phyloP scores from a whole-genome alignment of 2,797 vertebrate genomes.

The Cuculus canorus region DNA sequence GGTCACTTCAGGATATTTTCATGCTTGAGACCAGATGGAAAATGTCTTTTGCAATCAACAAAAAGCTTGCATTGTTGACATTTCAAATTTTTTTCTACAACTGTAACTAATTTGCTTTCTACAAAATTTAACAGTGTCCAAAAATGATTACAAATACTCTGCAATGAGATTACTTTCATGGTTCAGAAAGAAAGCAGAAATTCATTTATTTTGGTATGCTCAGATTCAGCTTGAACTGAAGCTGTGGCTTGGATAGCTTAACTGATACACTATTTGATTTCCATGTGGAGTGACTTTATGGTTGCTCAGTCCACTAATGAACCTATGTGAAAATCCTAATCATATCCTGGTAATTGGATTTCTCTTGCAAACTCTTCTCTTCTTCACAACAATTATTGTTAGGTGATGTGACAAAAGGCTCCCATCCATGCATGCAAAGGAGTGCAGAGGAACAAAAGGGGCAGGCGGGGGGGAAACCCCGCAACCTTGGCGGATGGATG shows the following conservation, averaged over 20 bases:
- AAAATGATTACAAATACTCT: conserved; percentile 64
- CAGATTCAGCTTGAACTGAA: neutral
- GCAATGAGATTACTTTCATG: conserved; percentile 55
- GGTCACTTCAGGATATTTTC: conserved; percentile 66
- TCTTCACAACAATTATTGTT: neutral
- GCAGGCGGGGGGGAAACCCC: neutral
- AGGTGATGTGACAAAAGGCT: neutral
- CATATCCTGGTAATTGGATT: neutral
- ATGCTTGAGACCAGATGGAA: conserved; percentile 65
- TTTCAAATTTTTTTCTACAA: conserved; percentile 51
- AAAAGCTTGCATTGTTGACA: conserved; percentile 56
- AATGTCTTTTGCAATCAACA: conserved; percentile 63
- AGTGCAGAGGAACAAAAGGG: neutral
- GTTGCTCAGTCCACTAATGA: neutral
- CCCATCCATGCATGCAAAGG: neutral
- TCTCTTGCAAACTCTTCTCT: neutral
- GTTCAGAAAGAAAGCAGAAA: conserved; percentile 43
- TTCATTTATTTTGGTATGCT: neutral
- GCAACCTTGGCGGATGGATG: neutral
- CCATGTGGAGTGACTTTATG: neutral
- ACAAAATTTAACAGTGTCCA: conserved; percentile 50
- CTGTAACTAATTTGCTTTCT: conserved; percentile 68
- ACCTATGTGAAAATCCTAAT: neutral
- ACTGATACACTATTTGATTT: neutral
- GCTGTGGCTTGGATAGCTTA: neutral